Evolutionary conservation across 2,888 invertebrate species (phyloP).

Genomic region (Hypolimnas misippus): DNA sequence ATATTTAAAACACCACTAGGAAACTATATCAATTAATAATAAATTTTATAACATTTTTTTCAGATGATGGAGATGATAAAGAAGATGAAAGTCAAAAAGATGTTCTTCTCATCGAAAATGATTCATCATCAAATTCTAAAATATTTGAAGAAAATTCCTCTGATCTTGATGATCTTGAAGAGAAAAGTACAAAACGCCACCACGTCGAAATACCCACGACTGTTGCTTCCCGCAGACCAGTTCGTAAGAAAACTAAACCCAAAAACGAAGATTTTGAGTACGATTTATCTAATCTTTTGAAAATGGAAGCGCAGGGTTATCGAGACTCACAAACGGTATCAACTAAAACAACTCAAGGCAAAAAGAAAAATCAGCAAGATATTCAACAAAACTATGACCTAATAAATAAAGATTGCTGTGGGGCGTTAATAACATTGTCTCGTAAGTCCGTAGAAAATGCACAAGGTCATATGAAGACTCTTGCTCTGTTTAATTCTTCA

Average conservation of each 20-base stretch:
- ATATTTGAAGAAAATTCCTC: conserved; percentile 77
- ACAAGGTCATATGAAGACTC: conserved; percentile 66
- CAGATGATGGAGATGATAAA: conserved; percentile 60
- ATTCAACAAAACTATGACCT: conserved; percentile 55
- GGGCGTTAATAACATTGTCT: conserved; percentile 66
- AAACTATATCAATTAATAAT: background rate
- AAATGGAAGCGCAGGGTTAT: conserved; percentile 80
- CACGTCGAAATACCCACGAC: conserved; percentile 48
- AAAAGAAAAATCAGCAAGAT: conserved; percentile 63
- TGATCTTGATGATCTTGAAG: conserved; percentile 71
- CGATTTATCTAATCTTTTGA: conserved; percentile 85
- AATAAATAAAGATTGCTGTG: conserved; percentile 68
- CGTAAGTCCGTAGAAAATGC: conserved; percentile 64
- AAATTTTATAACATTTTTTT: conserved; percentile 45
- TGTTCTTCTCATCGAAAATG: conserved; percentile 51
- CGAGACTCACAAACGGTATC: conserved; percentile 63
- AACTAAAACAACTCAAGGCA: conserved; percentile 57
- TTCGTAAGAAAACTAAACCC: conserved; percentile 86
- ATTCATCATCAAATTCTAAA: conserved; percentile 58
- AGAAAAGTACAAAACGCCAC: conserved; percentile 58
- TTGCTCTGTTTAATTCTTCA: conserved; percentile 48
- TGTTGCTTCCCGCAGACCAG: conserved; percentile 80
- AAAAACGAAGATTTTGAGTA: conserved; percentile 89
- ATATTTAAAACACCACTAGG: background rate
- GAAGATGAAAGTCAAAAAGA: conserved; percentile 54